These are phyloP conservation scores for Spodoptera frugiperda DNA, from an alignment of 1,140 invertebrate genomes.

Conservation along the genomic window DNA sequence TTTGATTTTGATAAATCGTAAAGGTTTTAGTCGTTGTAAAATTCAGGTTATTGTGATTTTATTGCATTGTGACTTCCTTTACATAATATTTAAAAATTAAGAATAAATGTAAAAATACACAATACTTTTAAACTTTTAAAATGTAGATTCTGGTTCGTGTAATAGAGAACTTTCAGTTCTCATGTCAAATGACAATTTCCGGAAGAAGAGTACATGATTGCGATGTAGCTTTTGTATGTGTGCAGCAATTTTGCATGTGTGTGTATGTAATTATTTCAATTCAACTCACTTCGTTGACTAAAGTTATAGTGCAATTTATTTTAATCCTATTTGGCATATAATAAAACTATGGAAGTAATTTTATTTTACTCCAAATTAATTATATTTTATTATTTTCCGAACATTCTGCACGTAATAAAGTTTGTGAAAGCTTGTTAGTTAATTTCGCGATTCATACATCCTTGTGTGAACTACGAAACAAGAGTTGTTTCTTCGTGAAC, in stretches of 20 bases:
- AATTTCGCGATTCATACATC: slow-evolving; percentile 48
- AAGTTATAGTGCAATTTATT: slow-evolving; percentile 28
- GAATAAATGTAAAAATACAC: too few species aligned
- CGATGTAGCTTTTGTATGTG: neutral
- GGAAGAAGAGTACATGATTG: neutral
- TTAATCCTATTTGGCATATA: slow-evolving; percentile 19
- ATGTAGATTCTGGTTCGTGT: neutral
- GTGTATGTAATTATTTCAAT: slow-evolving; percentile 34
- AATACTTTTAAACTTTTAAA: neutral
- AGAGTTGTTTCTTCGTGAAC: slow-evolving; percentile 48
- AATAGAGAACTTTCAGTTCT: neutral
- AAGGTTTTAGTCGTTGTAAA: too few species aligned
- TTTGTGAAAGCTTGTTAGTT: slow-evolving; percentile 38
- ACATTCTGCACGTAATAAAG: slow-evolving; percentile 21
- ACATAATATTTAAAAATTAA: too few species aligned
- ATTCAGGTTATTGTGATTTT: too few species aligned
- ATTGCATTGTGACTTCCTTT: too few species aligned
- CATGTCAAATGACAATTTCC: neutral
- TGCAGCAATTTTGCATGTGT: neutral
- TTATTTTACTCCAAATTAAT: slow-evolving; percentile 6
- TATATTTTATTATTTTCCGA: slow-evolving; percentile 30
- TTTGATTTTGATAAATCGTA: too few species aligned
- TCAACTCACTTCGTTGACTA: slow-evolving; percentile 31
- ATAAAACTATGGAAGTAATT: slow-evolving; percentile 24
- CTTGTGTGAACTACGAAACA: slow-evolving; percentile 47